Conservation (phyloP, 2,888 invertebrate species). For the Drosophila anomalata region DNA sequence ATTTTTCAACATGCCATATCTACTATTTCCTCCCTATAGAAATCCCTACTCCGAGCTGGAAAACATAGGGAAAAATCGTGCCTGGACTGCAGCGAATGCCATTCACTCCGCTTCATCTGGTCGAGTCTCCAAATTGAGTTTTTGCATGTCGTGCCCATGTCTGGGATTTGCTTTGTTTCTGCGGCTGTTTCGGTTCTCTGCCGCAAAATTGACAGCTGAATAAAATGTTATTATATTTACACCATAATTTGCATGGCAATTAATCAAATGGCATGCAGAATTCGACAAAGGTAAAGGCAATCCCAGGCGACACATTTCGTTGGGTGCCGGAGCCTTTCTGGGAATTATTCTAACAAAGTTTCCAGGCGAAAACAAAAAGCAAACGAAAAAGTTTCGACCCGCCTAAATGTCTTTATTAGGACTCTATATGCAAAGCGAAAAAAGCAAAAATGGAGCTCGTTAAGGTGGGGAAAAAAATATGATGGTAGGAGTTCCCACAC, state of each 20-base stretch:
- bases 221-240: constrained; percentile 81
- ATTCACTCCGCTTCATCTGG: constrained; percentile 79
- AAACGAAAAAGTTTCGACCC: constrained; percentile 49
- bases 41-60: constrained; percentile 14
- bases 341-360: constrained; percentile 48
- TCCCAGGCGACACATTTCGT: constrained; percentile 67
- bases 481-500: constrained; percentile 12
- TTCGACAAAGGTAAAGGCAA: constrained; percentile 59
- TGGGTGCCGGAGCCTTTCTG: constrained; percentile 44
- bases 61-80: constrained; percentile 51
- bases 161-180: constrained; percentile 53
- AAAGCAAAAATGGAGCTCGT: constrained; percentile 47
- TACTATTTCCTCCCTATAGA: neutral
- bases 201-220: constrained; percentile 78
- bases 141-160: constrained; percentile 75
- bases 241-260: constrained; percentile 81
- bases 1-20: neutral
- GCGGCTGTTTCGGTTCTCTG: constrained; percentile 41
- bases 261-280: constrained; percentile 80
- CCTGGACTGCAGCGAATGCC: constrained; percentile 74
- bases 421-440: constrained; percentile 41
- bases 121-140: constrained; percentile 69
- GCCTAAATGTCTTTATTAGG: constrained; percentile 78
- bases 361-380: constrained; percentile 39
- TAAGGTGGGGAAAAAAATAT: constrained; percentile 28